phyloP scores from a whole-genome alignment of 2,888 invertebrate species.

The Megaustenia siamemsis region DNA sequence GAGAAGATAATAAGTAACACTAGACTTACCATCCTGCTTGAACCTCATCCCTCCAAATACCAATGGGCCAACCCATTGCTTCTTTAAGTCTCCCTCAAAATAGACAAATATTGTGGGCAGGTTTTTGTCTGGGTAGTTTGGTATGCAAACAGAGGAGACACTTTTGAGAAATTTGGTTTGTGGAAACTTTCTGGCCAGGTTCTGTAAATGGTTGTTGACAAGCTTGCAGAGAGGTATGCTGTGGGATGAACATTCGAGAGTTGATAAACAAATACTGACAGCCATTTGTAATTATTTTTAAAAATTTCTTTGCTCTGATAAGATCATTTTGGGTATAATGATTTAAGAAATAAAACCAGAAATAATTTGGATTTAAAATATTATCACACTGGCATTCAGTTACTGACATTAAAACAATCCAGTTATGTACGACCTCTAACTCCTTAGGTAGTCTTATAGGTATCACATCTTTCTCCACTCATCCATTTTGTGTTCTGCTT shows the following conservation, averaged over 20 bases:
- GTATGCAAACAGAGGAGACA: conserved; percentile 95
- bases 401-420: no score
- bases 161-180: conserved; percentile 95
- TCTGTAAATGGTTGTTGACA: conserved; percentile 90
- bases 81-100: conserved; percentile 91
- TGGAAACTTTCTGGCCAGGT: conserved; percentile 89
- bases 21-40: conserved; percentile 86
- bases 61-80: conserved; percentile 91
- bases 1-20: no score
- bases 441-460: no score
- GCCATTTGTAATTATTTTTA: no score
- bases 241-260: conserved; percentile 76
- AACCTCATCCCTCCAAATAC: conserved; percentile 91
- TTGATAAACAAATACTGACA: background rate
- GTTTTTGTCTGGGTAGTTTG: conserved; percentile 96
- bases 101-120: conserved; percentile 97
- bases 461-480: no score
- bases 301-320: no score
- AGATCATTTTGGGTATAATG: no score
- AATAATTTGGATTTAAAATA: no score
- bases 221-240: conserved; percentile 94
- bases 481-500: no score
- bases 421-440: no score
- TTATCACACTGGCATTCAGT: no score
- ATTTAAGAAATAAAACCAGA: no score